phyloP scores from a whole-genome alignment of 2,113 vertebrate species.

The Coregonus clupeaformis region DNA sequence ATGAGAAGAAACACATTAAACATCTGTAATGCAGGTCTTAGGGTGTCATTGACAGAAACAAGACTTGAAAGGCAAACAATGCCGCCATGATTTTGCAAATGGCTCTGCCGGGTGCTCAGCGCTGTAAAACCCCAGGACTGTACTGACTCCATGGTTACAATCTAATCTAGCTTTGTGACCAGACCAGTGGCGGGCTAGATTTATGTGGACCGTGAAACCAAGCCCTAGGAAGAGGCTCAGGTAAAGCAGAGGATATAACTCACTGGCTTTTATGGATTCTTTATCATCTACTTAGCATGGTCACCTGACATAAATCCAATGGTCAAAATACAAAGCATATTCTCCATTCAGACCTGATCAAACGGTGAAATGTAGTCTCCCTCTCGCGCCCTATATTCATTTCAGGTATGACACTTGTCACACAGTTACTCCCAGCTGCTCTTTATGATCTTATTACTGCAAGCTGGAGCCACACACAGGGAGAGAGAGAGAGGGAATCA shows the following conservation, averaged over 20 bases:
- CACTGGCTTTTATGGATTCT: conserved; percentile 53
- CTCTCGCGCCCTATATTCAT: conserved; percentile 56
- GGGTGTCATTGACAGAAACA: conserved; percentile 26
- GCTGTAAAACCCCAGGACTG: background rate
- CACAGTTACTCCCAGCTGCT: conserved; percentile 41
- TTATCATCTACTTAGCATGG: conserved; percentile 58
- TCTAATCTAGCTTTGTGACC: background rate
- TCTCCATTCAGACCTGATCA: conserved; percentile 50
- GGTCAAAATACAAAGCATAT: conserved; percentile 38
- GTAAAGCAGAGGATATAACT: conserved; percentile 25
- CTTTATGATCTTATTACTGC: conserved; percentile 43
- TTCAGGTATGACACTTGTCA: conserved; percentile 19
- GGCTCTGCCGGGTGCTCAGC: background rate
- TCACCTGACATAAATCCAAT: conserved; percentile 63
- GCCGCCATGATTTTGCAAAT: conserved; percentile 14
- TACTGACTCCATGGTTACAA: background rate
- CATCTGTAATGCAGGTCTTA: conserved; percentile 3
- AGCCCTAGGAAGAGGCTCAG: background rate
- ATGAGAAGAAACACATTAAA: conserved; percentile 38
- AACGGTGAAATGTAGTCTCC: conserved; percentile 49
- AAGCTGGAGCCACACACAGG: background rate
- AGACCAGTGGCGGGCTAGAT: background rate
- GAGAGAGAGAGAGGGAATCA: background rate
- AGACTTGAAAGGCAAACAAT: conserved; percentile 42
- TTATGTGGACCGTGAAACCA: background rate